Evolutionary conservation across 2,797 vertebrate genomes (phyloP), one percentile per base, ranked within the genome.

Genomic region (Macropodus opercularis): DNA sequence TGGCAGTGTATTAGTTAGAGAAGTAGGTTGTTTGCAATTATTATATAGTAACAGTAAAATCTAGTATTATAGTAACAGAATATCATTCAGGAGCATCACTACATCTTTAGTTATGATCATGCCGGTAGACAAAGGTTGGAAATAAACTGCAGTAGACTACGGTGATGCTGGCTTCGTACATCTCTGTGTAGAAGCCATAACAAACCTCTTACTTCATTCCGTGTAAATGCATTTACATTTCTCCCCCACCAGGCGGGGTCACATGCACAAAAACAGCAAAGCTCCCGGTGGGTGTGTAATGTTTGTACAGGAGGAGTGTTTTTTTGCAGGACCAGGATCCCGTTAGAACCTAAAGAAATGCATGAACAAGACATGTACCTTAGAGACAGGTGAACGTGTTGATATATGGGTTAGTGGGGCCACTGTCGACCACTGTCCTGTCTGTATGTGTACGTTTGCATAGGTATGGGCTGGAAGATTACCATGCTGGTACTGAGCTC

Each of bases 401-500:
- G 4, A 58, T 42, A 35, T 21, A 27, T 22, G 36, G 2, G 9
- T 31, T 69, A 14, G 3, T 63, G 8, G 51, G 7, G 44, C 58
- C 59, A n/a, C 2, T 44, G 29, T 41, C 0, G 46, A 31, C 2
- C 19, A 4, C 7, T 55, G 8, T 10, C 59, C 53, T 34, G 19
- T 62, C 15, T 46, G 8, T 55, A 24, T 67, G 23, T 74, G n/a
- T 42, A 6, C 0, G 21, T 72, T 54, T 73, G 48, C 76, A 34
- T 42, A 96, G 95, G 93, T n/a, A 91, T 91, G 36, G 90, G 87
- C 71, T 95, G 95, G 95, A 95, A 94, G 83, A 93, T 93, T 0
- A 91, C 92, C 49, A 95, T 96, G 94, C 70, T 96, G 79, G 87
- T 94, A n/a, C 86, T 95, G 26, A 94, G 93, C 39, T 94, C 92